Percentiles rank a stretch among this genome's conserved stretches.
Evolutionary conservation across 2,113 vertebrate species (phyloP).

Genomic region (Struthio camelus): DNA sequence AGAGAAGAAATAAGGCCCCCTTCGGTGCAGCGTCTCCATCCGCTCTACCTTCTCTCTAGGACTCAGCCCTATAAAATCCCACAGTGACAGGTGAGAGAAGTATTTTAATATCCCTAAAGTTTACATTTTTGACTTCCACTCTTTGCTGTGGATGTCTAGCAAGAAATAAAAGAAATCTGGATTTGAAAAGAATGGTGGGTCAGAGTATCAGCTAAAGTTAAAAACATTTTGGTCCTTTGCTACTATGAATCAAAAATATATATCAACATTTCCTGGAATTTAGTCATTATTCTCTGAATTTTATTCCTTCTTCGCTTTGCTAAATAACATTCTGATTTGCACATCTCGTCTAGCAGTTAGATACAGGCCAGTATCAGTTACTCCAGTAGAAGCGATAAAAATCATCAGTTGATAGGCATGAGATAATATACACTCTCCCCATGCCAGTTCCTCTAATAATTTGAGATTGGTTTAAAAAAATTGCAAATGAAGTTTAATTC

Average conservation of each 20-base stretch:
- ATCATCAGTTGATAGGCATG: not conserved
- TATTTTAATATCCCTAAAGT: not conserved
- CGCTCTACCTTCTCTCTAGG: not conserved
- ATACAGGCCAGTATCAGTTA: not conserved
- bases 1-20: not conserved
- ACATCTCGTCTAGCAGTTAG: not conserved
- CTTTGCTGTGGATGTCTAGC: not conserved
- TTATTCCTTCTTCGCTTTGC: not conserved
- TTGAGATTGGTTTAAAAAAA: not conserved
- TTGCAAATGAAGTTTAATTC: not conserved
- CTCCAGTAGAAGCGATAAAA: not conserved
- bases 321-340: not conserved
- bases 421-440: not conserved
- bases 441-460: not conserved
- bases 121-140: not conserved
- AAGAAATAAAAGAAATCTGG: not conserved
- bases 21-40: fast-evolving
- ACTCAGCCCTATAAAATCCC: not conserved
- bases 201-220: not conserved
- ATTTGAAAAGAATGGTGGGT: not conserved
- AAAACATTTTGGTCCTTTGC: not conserved
- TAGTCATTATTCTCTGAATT: not conserved
- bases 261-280: not conserved
- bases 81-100: not conserved
- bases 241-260: not conserved